Evolutionary conservation across 1,140 invertebrate species (phyloP), one percentile per base, ranked within the genome.

Genomic region (Leptopilina boulardi): DNA sequence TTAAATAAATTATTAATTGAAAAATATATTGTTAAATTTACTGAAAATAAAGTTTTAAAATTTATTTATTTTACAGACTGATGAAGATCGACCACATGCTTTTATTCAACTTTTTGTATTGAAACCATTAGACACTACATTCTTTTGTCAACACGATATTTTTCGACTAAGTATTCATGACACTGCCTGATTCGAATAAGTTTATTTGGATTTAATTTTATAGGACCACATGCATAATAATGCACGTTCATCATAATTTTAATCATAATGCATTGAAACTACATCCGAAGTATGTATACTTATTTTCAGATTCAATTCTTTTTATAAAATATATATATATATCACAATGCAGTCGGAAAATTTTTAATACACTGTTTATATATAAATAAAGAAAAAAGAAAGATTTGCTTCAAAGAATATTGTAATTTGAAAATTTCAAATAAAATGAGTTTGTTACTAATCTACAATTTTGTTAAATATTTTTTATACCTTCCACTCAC

Each of bases 141-240:
- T 96, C 92, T 98, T 95, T 90, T 95, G 97, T 85, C 96, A 97
- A 87, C 97, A 98, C 87, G 97, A 98, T 87, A 96, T 98, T 86
- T 98, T 98, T 93, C 94, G 97, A 88, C 93, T 98, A 84, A 95
- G 95, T 80, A 96, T 98, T 84, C 97, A 98, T 90, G 94, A 98
- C 90, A 92, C 93, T 71, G 94, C 93, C 88, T 96, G 93, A 94
- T 83, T n/a, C 51, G 54, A 73, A 78, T 66, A 47, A 47, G 41
- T 47, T 47, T 47, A 47, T n/a, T 34, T 47, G 44, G 3, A 15
- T 47, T 47, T n/a, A 47, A n/a, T n/a, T n/a, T n/a, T 2, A 15
- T 47, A 47, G 13, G 44, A 47, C 15, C n/a, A n/a, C n/a, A n/a
- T n/a, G n/a, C n/a, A n/a, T n/a, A n/a, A n/a, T n/a, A n/a, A n/a